Evolutionary conservation across 2,888 invertebrate species (phyloP), one percentile per base, ranked within the genome.

Genomic region (Pyrochroa serraticornis): DNA sequence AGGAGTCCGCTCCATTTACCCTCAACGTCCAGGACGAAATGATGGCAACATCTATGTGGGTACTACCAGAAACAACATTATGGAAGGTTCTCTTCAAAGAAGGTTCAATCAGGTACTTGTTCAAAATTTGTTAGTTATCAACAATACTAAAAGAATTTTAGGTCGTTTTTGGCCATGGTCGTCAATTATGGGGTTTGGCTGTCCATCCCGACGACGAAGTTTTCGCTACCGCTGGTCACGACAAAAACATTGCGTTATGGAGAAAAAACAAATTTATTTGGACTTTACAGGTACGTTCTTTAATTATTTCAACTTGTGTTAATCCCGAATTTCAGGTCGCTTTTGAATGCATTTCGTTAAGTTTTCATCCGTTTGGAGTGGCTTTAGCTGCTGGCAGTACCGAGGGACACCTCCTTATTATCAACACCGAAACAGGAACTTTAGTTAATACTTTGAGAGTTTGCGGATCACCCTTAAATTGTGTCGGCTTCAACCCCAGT

Each of bases 41-140:
- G 95, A 95, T 74, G 94, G 94, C 5, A 92, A 92, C 73, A 88
- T 96, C 64, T 96, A 93, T 75, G 91, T 95, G 0, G 95, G 95
- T 6, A 96, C 95, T 2, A 92, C 92, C 1, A 86, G 89, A 63
- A 95, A 95, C 73, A 92, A 93, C 70, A 91, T 96, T 41, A 82
- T 95, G 73, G 95, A 95, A 77, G 95, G 96, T 5, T 94, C 94
- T 0, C 78, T 95, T 49, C 94, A 95, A 75, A 84, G 94, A 64
- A 84, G 93, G 73, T 96, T 96, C 77, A 92, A 91, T 71, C 89
- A 90, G 80, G 86, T 88, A 71, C 60, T 55, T 7, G 8, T 3
- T 32, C 31, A 13, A 13, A 46, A 22, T 34, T 46, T 14, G 36
- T 13, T 13, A 35, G 31, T 46, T 12, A 22, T 35, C 30, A 36